Percentiles rank a stretch among this genome's conserved stretches.
These are phyloP conservation scores for Pyrochroa serraticornis DNA, from an alignment of 2,888 invertebrate genomes.

Conservation along the genomic window DNA sequence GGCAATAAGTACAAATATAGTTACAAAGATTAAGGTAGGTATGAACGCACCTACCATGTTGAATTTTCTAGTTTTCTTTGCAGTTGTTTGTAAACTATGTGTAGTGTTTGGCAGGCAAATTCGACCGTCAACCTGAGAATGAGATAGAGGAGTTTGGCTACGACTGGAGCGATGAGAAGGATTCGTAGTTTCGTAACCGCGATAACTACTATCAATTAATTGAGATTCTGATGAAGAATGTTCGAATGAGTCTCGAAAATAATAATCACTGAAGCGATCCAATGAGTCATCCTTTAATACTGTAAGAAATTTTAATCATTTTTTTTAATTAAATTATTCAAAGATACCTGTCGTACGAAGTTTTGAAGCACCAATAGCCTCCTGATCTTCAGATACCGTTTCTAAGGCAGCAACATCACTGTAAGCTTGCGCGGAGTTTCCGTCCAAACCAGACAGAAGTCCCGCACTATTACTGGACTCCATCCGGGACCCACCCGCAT, in stretches of 20 bases:
- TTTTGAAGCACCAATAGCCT: slow-evolving; percentile 55
- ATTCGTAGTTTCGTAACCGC: slow-evolving; percentile 54
- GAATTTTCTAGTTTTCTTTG: slow-evolving; percentile 60
- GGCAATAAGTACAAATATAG: slow-evolving; percentile 69
- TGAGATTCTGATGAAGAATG: slow-evolving; percentile 83
- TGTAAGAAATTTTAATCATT: slow-evolving; percentile 37
- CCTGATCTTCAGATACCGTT: slow-evolving; percentile 74
- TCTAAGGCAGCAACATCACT: slow-evolving; percentile 64
- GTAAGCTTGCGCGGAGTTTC: slow-evolving; percentile 49
- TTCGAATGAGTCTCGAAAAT: slow-evolving; percentile 76
- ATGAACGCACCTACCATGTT: slow-evolving; percentile 75
- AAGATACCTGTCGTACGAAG: slow-evolving; percentile 53
- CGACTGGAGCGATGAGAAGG: slow-evolving; percentile 60
- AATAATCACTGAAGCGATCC: slow-evolving; percentile 68
- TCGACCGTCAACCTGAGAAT: slow-evolving; percentile 55
- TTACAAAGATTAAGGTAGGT: slow-evolving; percentile 78
- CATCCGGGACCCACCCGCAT: slow-evolving; percentile 58
- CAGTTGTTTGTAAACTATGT: slow-evolving; percentile 27
- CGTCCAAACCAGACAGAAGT: slow-evolving; percentile 53
- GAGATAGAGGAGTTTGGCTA: slow-evolving; percentile 59
- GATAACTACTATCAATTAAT: slow-evolving; percentile 60
- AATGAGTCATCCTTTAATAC: slow-evolving; percentile 57
- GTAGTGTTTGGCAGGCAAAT: slow-evolving; percentile 48
- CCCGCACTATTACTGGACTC: slow-evolving; percentile 55
- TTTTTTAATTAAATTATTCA: background rate